Conservation (phyloP, 2,113 vertebrate species). For the Parotia lawesii region DNA sequence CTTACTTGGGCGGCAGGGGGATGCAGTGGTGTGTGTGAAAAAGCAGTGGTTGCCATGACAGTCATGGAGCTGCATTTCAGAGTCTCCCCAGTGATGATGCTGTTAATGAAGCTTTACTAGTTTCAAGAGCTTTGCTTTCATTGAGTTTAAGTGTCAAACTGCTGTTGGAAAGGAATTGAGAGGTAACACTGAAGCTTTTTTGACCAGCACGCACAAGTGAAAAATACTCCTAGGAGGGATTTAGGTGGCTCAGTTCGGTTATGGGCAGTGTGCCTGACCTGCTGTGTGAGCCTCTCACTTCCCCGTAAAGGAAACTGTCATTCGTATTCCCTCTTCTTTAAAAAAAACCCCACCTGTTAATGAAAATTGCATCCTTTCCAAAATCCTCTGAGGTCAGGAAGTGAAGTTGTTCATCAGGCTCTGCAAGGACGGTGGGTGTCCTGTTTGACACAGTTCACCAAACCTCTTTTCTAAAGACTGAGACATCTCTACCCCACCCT, state of each 20-base stretch:
- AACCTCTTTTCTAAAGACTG: not conserved
- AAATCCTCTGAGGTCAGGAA: not conserved
- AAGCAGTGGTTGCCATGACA: not conserved
- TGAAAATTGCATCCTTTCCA: not conserved
- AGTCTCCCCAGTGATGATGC: not conserved
- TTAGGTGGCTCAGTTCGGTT: not conserved
- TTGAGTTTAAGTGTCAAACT: not conserved
- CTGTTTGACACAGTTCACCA: not conserved
- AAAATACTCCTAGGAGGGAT: not conserved
- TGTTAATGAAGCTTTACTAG: not conserved
- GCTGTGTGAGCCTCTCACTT: not conserved
- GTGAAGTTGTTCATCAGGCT: not conserved
- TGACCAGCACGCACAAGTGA: rapidly evolving
- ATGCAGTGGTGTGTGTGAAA: not conserved
- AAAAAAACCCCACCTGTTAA: not conserved
- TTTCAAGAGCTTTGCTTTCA: not conserved
- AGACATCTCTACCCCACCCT: not conserved
- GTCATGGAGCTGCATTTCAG: not conserved
- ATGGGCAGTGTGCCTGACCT: not conserved
- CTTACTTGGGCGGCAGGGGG: not conserved
- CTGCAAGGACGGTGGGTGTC: not conserved
- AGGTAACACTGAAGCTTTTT: not conserved
- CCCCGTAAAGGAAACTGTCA: not conserved
- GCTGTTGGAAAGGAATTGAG: not conserved
- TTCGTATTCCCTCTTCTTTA: not conserved